Evolutionary conservation across 2,113 vertebrate species (phyloP).

Genomic region (Oxygymnocypris stewartii): DNA sequence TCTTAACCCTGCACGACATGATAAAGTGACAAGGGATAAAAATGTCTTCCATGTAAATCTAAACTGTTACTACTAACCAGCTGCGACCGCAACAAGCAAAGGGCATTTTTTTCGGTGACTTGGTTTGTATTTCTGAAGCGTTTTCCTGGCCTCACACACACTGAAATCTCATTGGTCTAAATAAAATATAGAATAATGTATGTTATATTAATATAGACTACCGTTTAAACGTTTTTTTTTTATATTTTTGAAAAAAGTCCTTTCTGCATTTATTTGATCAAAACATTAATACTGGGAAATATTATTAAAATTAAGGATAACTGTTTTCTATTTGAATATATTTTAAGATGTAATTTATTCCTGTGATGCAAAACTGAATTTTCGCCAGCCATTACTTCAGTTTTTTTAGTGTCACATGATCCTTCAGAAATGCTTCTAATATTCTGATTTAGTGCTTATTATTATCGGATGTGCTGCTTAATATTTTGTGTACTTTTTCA

Average conservation of each 20-base stretch:
- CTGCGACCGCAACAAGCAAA: not conserved
- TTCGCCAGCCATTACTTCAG: not conserved
- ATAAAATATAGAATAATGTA: not conserved
- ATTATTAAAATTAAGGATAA: too few relatives aligned
- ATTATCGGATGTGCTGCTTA: too few relatives aligned
- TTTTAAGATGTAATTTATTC: not conserved
- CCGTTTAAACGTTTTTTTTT: not conserved
- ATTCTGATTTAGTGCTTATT: too few relatives aligned
- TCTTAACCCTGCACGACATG: not conserved
- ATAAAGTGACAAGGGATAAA: not conserved
- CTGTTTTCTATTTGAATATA: not conserved
- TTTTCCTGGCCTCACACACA: not conserved
- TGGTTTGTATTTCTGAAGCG: not conserved
- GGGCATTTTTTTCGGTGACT: not conserved
- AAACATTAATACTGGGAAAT: too few relatives aligned
- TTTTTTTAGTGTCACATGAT: too few relatives aligned
- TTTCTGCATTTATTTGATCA: not conserved
- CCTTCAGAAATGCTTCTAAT: too few relatives aligned
- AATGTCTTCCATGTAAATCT: slow-evolving; percentile 7
- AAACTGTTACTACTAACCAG: not conserved
- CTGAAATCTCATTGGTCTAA: not conserved
- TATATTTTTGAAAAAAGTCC: not conserved
- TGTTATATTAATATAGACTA: too few relatives aligned
- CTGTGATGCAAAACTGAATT: not conserved
- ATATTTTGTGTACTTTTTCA: too few relatives aligned